Conservation (phyloP, 2,888 invertebrate genomes). For the Perizoma affinitatum region DNA sequence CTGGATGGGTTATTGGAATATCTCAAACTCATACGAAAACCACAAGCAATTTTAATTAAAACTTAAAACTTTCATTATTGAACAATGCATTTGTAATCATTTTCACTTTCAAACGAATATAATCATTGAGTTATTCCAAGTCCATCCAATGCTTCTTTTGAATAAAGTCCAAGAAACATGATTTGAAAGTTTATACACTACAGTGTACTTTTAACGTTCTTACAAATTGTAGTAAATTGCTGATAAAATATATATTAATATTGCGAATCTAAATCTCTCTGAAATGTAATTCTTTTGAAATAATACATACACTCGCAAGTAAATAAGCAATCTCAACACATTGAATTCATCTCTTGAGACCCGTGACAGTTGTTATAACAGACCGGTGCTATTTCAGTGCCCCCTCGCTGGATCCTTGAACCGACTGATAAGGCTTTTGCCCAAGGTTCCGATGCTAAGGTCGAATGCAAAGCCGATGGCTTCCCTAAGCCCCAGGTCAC, state of each 20-base stretch:
- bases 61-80: neutral
- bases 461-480: constrained; percentile 98
- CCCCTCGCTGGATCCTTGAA: constrained; percentile 97
- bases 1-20: constrained; percentile 32
- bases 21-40: constrained; percentile 13
- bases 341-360: constrained; percentile 6
- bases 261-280: too few species aligned
- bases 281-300: neutral
- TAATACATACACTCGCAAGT: neutral
- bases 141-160: constrained; percentile 5
- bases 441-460: constrained; percentile 96
- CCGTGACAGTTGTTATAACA: constrained; percentile 45
- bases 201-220: too few species aligned
- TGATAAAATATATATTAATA: too few species aligned
- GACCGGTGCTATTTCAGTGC: constrained; percentile 86
- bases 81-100: neutral
- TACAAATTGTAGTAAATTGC: too few species aligned
- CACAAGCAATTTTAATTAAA: neutral
- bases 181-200: too few species aligned
- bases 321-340: constrained; percentile 6
- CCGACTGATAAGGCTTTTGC: constrained; percentile 98
- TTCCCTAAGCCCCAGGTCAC: constrained; percentile 97
- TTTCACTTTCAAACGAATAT: neutral
- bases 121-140: constrained; percentile 20
- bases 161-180: neutral